Base-by-base conservation (phyloP, 64 coral and sea anemone genomes). In the Anthopleura sola region DNA sequence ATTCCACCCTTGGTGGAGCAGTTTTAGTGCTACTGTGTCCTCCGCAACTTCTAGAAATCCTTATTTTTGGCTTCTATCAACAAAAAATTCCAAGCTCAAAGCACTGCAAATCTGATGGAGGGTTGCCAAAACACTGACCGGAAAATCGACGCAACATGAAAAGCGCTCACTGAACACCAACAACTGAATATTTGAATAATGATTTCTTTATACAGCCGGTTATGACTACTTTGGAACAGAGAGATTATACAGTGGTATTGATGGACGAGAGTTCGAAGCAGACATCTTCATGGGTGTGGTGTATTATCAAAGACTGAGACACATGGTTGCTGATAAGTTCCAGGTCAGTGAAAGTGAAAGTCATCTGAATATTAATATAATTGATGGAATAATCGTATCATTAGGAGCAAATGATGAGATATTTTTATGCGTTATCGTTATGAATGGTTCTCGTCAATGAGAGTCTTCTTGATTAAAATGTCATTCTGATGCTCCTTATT, bases 241-340 rank as follows among this genome's bases (percentile, higher is more conserved):
- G 78, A 60, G 96, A 85, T 84, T 99, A 82, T 99, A 99, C 74
- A 99, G 96, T 77, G 96, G 96, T 36, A 92, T 92, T 20, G 90
- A 91, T 68, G 96, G 96, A 2, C 77, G 92, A 17, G 92, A 99
- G 68, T 99, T 99, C 90, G 92, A 99, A 46, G 96, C 93, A 17
- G 96, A 99, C 49, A 99, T 99, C 60, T 99, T 99, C 81, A 85
- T 99, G 86, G 96, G 96, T 66, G 80, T 99, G 2, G 96, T 99
- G 58, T 99, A 99, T 86, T 99, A 99, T 85, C 96, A 99, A n/a
- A 89, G 96, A 83, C 69, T 99, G 44, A 88, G 96, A 40, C 96
- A 99, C 87, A 99, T 99, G 96, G 96, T 99, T 11, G 90, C 96
- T 12, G 96, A 99, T 86, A 99, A 99, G 54, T 99, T 91, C 56